Conservation (phyloP, 2,113 vertebrate species). For the Pontoporia blainvillei region DNA sequence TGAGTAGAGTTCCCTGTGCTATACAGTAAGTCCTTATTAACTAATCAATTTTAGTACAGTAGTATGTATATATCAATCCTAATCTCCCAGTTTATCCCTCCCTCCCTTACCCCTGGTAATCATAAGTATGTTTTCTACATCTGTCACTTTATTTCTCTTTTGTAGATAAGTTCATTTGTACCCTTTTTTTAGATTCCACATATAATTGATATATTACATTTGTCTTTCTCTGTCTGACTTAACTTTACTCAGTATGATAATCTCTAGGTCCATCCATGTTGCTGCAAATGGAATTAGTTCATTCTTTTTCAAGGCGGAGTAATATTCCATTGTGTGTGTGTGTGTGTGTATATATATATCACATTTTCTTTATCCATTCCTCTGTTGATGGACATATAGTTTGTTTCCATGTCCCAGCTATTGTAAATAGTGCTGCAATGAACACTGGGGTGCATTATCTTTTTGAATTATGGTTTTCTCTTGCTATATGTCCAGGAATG, state of each 20-base stretch:
- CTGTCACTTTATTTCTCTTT: not conserved
- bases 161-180: not conserved
- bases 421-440: not conserved
- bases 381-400: not conserved
- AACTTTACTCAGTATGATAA: not conserved
- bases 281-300: not conserved
- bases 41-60: not conserved
- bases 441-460: not conserved
- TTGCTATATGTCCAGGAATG: not conserved
- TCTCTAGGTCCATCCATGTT: not conserved
- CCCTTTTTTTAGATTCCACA: not conserved
- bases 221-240: not conserved
- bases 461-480: not conserved
- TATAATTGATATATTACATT: not conserved
- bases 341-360: not conserved
- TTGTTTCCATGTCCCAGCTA: not conserved
- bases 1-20: not conserved
- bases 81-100: not conserved
- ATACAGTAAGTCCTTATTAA: not conserved
- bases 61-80: not conserved
- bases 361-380: not conserved
- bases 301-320: not conserved
- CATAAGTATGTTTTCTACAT: not conserved
- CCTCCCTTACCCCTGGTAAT: not conserved
- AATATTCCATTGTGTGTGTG: not conserved